Percentiles rank a stretch among this genome's conserved stretches.
These are phyloP conservation scores for Columbina picui DNA, from an alignment of 2,113 vertebrate species.

Conservation along the genomic window DNA sequence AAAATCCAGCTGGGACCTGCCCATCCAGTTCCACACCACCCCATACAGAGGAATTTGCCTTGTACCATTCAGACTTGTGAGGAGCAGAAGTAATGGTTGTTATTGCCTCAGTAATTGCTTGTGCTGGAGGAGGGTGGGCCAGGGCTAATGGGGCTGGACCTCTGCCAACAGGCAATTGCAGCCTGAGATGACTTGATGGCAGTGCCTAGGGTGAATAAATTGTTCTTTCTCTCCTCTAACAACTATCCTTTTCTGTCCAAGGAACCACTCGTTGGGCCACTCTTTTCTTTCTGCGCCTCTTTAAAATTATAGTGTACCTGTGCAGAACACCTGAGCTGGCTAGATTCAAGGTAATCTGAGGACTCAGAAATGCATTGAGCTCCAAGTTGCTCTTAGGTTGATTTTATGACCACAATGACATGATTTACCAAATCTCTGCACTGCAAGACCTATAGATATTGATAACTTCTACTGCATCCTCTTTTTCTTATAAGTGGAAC, in stretches of 20 bases:
- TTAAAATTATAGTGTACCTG: background rate
- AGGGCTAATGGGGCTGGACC: background rate
- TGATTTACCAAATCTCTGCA: too few relatives aligned
- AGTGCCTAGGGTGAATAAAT: background rate
- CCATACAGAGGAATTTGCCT: background rate
- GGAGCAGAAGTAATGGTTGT: background rate
- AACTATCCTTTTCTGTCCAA: background rate
- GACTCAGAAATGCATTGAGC: background rate
- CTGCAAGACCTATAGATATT: background rate
- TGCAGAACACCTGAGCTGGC: background rate
- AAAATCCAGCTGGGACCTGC: constrained; percentile 4
- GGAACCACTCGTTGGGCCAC: background rate
- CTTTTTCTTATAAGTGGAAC: background rate
- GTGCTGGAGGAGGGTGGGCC: background rate
- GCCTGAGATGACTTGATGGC: background rate
- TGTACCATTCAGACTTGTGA: background rate
- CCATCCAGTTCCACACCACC: background rate
- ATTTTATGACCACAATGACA: background rate
- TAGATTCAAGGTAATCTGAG: background rate
- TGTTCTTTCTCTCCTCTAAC: background rate
- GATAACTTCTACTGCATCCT: background rate
- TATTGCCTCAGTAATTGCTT: background rate
- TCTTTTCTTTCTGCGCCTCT: background rate
- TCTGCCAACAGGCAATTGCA: background rate
- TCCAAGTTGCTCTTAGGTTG: background rate